A percentile compares a stretch with the other conserved stretches of the same genome.
phyloP scores from a whole-genome alignment of 2,797 vertebrate genomes.

The Hypotaenidia philippensis region DNA sequence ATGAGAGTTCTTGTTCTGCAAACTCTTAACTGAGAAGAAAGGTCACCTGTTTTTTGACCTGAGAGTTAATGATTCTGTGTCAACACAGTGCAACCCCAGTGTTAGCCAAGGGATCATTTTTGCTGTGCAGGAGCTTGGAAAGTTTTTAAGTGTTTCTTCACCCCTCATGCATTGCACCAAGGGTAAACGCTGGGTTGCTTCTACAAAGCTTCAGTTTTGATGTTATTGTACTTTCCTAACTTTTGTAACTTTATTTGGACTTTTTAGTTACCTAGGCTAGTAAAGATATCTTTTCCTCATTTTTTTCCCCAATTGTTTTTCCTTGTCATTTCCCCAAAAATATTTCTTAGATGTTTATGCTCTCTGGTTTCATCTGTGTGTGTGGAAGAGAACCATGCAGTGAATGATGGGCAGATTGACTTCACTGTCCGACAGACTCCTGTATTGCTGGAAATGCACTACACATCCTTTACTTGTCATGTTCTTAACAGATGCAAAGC shows the following conservation, averaged over 20 bases:
- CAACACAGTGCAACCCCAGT: not conserved
- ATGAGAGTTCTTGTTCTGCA: not conserved
- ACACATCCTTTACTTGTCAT: not conserved
- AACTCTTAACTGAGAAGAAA: not conserved
- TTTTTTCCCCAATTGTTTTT: not conserved
- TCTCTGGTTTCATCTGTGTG: not conserved
- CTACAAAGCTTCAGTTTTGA: not conserved
- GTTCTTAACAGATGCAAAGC: not conserved
- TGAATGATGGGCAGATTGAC: not conserved
- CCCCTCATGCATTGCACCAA: not conserved
- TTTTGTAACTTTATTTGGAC: not conserved
- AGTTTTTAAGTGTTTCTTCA: not conserved
- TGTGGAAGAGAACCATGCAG: not conserved
- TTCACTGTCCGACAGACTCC: not conserved
- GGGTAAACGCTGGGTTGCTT: not conserved
- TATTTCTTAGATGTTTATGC: not conserved
- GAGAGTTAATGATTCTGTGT: slow-evolving; percentile 4
- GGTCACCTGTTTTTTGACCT: not conserved
- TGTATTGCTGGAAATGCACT: not conserved
- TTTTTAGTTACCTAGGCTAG: not conserved
- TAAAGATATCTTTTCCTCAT: not conserved
- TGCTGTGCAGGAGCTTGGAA: not conserved
- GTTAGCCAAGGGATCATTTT: not conserved
- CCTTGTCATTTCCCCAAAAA: not conserved
- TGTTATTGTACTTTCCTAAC: not conserved